Conservation (phyloP, 2,113 vertebrate genomes). For the Aspidoscelis tigris region DNA sequence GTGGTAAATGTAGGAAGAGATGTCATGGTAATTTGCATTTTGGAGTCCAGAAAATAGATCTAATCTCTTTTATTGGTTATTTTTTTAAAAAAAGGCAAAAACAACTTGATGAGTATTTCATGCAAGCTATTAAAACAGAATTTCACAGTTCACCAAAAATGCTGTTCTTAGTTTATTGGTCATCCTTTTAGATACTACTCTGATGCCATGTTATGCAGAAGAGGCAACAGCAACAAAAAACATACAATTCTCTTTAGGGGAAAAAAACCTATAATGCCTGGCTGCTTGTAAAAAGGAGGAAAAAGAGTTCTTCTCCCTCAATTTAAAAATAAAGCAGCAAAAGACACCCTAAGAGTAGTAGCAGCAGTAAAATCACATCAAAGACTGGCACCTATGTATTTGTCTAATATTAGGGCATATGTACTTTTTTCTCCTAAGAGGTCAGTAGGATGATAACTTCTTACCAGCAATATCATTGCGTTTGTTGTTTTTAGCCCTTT, state of each 20-base stretch:
- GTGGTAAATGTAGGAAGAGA: constrained; percentile 39
- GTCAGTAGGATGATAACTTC: constrained; percentile 40
- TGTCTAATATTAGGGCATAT: constrained; percentile 44
- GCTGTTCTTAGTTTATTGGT: constrained; percentile 30
- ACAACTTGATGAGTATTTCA: constrained; percentile 31
- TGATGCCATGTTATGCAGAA: constrained; percentile 46
- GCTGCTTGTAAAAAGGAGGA: constrained; percentile 52
- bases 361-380: constrained; percentile 63
- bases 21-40: constrained; percentile 46
- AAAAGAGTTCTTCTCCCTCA: constrained; percentile 65
- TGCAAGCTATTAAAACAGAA: constrained; percentile 46
- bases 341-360: constrained; percentile 59
- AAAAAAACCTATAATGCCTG: constrained; percentile 51
- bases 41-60: constrained; percentile 54
- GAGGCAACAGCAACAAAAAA: constrained; percentile 46
- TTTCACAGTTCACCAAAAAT: constrained; percentile 26
- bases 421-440: constrained; percentile 46
- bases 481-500: constrained; percentile 72
- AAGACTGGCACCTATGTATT: constrained; percentile 52
- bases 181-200: constrained; percentile 38
- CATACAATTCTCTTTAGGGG: constrained; percentile 36
- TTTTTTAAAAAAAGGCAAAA: constrained; percentile 48
- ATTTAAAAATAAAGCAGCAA: constrained; percentile 55
- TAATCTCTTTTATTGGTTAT: background rate
- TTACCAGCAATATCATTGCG: constrained; percentile 54